Percentiles rank a stretch among this genome's conserved stretches.
Evolutionary conservation across 2,113 vertebrate genomes (phyloP).

Genomic region (Entosphenus tridentatus): DNA sequence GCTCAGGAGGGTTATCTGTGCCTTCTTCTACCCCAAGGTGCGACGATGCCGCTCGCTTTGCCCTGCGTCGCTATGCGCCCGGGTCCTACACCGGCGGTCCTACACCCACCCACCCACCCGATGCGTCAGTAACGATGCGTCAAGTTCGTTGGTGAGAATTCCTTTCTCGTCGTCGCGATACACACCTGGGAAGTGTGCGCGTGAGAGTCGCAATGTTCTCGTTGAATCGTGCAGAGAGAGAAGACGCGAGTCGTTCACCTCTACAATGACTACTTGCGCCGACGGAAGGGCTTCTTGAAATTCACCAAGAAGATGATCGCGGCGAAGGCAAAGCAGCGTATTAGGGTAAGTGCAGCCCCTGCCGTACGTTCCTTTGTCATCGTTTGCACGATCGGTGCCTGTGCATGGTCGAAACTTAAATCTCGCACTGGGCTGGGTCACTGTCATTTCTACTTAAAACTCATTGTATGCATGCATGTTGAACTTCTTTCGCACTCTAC

Average conservation of each 20-base stretch:
- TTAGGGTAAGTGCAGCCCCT: too few species aligned
- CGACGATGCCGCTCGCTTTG: background rate
- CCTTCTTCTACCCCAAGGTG: constrained; percentile 56
- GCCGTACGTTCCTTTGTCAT: too few species aligned
- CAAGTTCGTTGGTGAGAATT: too few species aligned
- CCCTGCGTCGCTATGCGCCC: background rate
- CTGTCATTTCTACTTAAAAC: too few species aligned
- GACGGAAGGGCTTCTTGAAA: constrained; percentile 17
- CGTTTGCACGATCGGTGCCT: too few species aligned
- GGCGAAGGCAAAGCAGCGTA: constrained; percentile 2
- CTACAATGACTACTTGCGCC: constrained; percentile 42
- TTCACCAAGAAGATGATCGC: constrained; percentile 17
- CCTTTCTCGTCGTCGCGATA: too few species aligned
- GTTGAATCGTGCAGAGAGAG: constrained; percentile 30
- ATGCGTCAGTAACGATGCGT: background rate
- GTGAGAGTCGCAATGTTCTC: too few species aligned
- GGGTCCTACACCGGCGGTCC: background rate
- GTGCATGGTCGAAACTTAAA: too few species aligned
- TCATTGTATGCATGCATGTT: too few species aligned
- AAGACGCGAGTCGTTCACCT: constrained; percentile 40
- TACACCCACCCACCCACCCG: background rate
- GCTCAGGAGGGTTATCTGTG: constrained; percentile 30
- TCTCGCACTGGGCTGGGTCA: too few species aligned
- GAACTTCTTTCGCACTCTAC: too few species aligned
- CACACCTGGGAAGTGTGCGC: too few species aligned